phyloP scores from a whole-genome alignment of 2,113 vertebrate genomes.

The Albula glossodonta region DNA sequence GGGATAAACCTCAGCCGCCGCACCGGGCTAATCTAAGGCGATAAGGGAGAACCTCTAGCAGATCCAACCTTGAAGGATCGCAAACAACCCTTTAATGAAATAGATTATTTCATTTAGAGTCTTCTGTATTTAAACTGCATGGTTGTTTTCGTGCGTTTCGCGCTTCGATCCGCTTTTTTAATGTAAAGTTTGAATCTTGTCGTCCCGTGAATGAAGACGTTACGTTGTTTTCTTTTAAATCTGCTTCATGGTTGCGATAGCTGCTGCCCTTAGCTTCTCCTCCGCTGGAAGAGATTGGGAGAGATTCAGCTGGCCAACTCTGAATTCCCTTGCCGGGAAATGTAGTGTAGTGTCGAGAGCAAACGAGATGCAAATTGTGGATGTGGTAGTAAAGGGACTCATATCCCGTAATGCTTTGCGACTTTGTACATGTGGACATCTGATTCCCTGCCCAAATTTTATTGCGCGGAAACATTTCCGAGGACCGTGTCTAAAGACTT shows the following conservation, averaged over 20 bases:
- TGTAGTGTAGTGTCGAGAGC: conserved; percentile 56
- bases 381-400: conserved; percentile 26
- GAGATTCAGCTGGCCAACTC: conserved; percentile 34
- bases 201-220: neutral
- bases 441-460: conserved; percentile 7
- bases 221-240: conserved; percentile 27
- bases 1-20: conserved; percentile 17
- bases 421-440: conserved; percentile 16
- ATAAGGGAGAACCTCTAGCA: conserved; percentile 38
- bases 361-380: no score
- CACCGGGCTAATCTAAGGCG: conserved; percentile 43
- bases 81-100: conserved; percentile 39
- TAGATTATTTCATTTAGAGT: conserved; percentile 50
- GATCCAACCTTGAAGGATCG: conserved; percentile 55
- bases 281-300: conserved; percentile 21
- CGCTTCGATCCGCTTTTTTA: conserved; percentile 5
- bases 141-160: conserved; percentile 25
- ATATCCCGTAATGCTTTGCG: conserved; percentile 56
- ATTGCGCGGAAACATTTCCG: neutral
- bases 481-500: neutral
- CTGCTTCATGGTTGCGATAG: conserved; percentile 23
- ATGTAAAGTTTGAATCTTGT: neutral
- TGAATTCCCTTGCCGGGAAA: conserved; percentile 54
- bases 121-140: conserved; percentile 60
- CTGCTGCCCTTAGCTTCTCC: conserved; percentile 23